Percentiles rank a stretch among this genome's conserved stretches.
These are phyloP conservation scores for Calidris pygmaea DNA, from an alignment of 2,113 vertebrate genomes.

Conservation along the genomic window DNA sequence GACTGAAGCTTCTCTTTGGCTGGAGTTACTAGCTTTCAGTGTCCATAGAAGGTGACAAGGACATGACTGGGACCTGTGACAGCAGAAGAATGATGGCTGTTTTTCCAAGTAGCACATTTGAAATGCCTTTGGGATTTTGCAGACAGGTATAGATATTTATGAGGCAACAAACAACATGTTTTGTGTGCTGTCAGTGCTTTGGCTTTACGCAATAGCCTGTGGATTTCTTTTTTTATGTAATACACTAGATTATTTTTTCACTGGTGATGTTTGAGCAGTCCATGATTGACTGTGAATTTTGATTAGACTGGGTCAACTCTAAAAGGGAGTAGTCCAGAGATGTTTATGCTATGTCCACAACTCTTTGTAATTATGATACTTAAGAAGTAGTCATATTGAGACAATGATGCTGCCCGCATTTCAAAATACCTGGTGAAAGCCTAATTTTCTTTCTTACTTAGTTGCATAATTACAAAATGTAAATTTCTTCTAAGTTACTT, in stretches of 20 bases:
- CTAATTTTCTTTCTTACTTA: not conserved
- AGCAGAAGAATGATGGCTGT: fast-evolving
- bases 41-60: not conserved
- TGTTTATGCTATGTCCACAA: not conserved
- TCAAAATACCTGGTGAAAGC: not conserved
- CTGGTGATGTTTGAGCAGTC: not conserved
- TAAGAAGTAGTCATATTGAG: not conserved
- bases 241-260: not conserved
- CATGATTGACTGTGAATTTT: not conserved
- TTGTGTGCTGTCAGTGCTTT: not conserved
- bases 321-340: not conserved
- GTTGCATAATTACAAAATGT: not conserved
- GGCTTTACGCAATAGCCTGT: not conserved
- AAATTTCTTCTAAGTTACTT: not conserved
- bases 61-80: not conserved
- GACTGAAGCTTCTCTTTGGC: not conserved
- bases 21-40: not conserved
- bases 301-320: not conserved
- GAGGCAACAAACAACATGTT: not conserved
- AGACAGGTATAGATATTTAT: not conserved
- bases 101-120: not conserved
- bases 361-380: not conserved
- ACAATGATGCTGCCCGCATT: not conserved
- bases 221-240: not conserved
- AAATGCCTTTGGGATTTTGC: not conserved